Percentiles rank a stretch among this genome's conserved stretches.
These are phyloP conservation scores for Pogonomyrmex californicus DNA, from an alignment of 1,140 invertebrate species.

Conservation along the genomic window DNA sequence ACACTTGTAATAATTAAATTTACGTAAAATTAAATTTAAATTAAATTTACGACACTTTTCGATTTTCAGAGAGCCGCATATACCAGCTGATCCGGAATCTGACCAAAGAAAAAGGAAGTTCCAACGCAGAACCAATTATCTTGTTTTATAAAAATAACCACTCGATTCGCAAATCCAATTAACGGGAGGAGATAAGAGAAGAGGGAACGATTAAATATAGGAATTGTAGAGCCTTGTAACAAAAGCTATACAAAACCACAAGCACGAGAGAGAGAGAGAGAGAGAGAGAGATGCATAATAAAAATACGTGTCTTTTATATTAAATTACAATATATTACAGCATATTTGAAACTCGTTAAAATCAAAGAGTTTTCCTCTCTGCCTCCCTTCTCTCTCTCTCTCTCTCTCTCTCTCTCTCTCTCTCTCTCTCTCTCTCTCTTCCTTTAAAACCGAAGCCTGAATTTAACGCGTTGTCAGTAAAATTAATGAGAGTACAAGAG, in stretches of 20 bases:
- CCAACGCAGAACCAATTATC: slow-evolving; percentile 8
- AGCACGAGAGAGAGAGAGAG: neutral
- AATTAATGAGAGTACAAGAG: neutral
- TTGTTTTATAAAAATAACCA: slow-evolving; percentile 28
- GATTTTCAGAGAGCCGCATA: neutral
- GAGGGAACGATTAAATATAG: neutral
- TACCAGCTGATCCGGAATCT: neutral
- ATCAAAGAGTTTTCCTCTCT: neutral
- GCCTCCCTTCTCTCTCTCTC: neutral
- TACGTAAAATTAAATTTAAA: no score
- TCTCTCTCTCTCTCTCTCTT: neutral
- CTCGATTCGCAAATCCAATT: slow-evolving; percentile 27
- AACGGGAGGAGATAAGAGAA: neutral
- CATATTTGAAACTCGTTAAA: slow-evolving; percentile 23
- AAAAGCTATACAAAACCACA: neutral
- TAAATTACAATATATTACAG: neutral
- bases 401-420: neutral
- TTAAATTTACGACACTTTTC: slow-evolving; percentile 18
- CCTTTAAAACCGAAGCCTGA: neutral
- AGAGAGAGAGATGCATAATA: neutral
- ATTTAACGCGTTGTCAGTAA: neutral
- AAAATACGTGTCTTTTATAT: slow-evolving; percentile 28
- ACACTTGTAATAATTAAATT: slow-evolving; percentile 53
- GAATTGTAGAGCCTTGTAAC: neutral
- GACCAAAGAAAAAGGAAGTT: neutral